Base-by-base conservation (phyloP, 2,888 invertebrate species). In the Drosophila hamatofila region DNA sequence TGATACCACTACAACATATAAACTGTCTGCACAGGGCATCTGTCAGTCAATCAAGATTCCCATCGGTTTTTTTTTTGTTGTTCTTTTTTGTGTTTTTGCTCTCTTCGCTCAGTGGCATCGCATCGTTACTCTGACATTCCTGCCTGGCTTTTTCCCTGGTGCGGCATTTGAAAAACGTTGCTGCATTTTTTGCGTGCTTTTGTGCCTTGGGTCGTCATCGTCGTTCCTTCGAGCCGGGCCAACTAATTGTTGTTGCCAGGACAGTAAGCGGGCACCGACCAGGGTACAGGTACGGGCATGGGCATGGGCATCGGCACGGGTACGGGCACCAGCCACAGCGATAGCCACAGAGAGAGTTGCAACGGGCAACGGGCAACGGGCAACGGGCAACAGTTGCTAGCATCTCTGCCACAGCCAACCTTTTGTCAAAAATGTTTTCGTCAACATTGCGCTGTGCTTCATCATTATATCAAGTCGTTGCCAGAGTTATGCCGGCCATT, bases 81-180 rank as follows among this genome's bases (percentile, higher is more conserved):
- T 33, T 33, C 3, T 16, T 2, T n/a, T 35, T 42, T 35, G 42
- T 21, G 37, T 9, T 44, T 27, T 52, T 33, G 12, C 30, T 41
- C 25, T 42, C 5, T 12, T 25, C 30, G 64, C 68, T 61, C 58
- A 30, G 54, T 71, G 67, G 65, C 64, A 65, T 56, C 63, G 67
- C 72, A 64, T 75, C 75, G 59, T 66, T 65, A 68, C 75, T 75
- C 67, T 72, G 54, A 58, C 78, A 84, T 85, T 85, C 71, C 60
- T 65, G 69, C 44, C 68, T 59, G 27, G 59, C 70, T 62, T 64
- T 72, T 66, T 61, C 59, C 44, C 37, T 64, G 67, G 39, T 65
- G 79, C 82, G 88, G 88, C 88, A 86, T 89, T 86, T 86, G 85
- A 88, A 89, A 86, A 86, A 76, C 88, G 83, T 89, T 89, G 88